Percentiles rank a stretch among this genome's conserved stretches.
Evolutionary conservation across 2,797 vertebrate genomes (phyloP).

Genomic region (Acrossocheilus fasciatus): DNA sequence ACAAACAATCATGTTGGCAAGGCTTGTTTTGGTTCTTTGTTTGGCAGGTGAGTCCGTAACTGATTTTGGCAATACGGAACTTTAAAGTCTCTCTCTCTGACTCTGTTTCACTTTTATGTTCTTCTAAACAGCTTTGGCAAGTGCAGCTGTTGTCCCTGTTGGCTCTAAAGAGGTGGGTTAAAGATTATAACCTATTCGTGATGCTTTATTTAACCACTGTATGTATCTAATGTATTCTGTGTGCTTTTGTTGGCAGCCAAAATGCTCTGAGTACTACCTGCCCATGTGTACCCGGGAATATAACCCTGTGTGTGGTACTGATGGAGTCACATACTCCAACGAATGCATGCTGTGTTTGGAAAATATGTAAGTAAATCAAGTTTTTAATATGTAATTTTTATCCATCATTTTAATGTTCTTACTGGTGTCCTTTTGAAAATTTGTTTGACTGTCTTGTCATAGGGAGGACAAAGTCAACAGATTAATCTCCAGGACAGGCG

Average conservation of each 20-base stretch:
- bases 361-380: constrained; percentile 42
- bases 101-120: neutral
- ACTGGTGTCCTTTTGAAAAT: neutral
- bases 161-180: constrained; percentile 25
- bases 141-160: neutral
- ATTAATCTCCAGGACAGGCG: neutral
- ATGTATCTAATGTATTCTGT: neutral
- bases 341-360: constrained; percentile 61
- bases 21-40: neutral
- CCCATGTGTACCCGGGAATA: constrained; percentile 58
- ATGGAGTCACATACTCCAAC: constrained; percentile 56
- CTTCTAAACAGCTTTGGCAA: neutral
- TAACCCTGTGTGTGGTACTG: constrained; percentile 59
- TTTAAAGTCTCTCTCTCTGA: neutral
- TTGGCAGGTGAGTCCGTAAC: constrained; percentile 24
- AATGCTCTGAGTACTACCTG: constrained; percentile 14
- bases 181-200: neutral
- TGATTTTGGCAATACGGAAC: neutral
- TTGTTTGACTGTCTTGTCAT: neutral
- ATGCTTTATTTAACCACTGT: neutral
- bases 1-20: constrained; percentile 11
- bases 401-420: neutral
- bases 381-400: neutral
- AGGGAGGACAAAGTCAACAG: constrained; percentile 12
- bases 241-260: constrained; percentile 38